Evolutionary conservation across 2,888 invertebrate genomes (phyloP).

Genomic region (Perizoma affinitatum): DNA sequence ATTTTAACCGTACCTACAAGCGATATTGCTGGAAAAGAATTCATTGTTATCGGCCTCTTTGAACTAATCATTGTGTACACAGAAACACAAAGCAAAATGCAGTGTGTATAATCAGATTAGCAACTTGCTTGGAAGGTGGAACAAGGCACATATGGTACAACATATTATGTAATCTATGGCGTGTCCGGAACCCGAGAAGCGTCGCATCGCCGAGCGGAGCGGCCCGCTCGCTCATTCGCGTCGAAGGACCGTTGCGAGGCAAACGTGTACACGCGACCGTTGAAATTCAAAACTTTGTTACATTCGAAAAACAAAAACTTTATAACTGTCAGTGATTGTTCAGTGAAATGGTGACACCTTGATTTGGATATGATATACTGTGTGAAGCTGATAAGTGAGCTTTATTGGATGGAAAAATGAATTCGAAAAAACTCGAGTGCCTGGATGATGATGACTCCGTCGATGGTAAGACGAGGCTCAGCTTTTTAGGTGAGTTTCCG

Average conservation of each 20-base stretch:
- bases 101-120: slow-evolving; percentile 74
- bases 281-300: slow-evolving; percentile 62
- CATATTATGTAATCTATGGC: slow-evolving; percentile 14
- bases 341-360: slow-evolving; percentile 33
- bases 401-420: slow-evolving; percentile 71
- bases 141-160: slow-evolving; percentile 51
- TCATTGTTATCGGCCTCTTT: slow-evolving; percentile 40
- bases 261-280: slow-evolving; percentile 65
- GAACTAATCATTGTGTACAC: slow-evolving; percentile 42
- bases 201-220: slow-evolving; percentile 39
- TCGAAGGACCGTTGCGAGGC: slow-evolving; percentile 58
- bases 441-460: slow-evolving; percentile 73
- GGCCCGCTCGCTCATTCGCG: slow-evolving; percentile 77
- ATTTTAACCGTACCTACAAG: slow-evolving; percentile 2
- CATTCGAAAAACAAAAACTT: slow-evolving; percentile 41
- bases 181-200: slow-evolving; percentile 40
- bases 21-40: slow-evolving; percentile 22
- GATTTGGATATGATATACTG: slow-evolving; percentile 39
- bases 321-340: slow-evolving; percentile 41
- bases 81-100: slow-evolving; percentile 55
- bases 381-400: slow-evolving; percentile 64
- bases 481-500: slow-evolving; percentile 75
- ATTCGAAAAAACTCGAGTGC: slow-evolving; percentile 81
- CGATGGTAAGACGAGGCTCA: slow-evolving; percentile 78
- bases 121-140: slow-evolving; percentile 70